These are phyloP conservation scores for Rhagoletis zephyria DNA, from an alignment of 1,140 invertebrate genomes.

Conservation along the genomic window DNA sequence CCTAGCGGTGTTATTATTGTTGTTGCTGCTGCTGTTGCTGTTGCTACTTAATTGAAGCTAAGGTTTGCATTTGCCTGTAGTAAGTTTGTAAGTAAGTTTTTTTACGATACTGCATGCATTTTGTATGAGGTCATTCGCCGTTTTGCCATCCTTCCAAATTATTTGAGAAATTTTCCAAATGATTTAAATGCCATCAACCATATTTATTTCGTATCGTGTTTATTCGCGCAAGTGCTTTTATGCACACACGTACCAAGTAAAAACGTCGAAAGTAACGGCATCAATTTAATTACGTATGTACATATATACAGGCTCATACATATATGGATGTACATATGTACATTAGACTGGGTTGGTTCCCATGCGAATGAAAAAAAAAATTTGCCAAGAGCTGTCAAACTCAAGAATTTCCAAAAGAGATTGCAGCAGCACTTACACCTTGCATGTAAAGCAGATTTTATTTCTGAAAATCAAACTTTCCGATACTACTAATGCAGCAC, in stretches of 20 bases:
- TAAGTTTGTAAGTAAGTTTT: background rate
- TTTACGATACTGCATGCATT: constrained; percentile 20
- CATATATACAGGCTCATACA: background rate
- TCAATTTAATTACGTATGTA: background rate
- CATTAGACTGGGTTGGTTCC: too few relatives aligned
- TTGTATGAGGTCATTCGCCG: constrained; percentile 49
- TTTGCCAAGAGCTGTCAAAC: too few relatives aligned
- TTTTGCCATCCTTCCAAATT: background rate
- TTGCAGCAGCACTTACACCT: too few relatives aligned
- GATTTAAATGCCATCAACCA: background rate
- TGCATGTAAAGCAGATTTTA: too few relatives aligned
- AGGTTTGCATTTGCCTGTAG: background rate
- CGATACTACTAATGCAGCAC: too few relatives aligned
- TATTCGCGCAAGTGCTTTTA: too few relatives aligned
- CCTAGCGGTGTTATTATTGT: constrained; percentile 15
- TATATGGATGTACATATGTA: background rate
- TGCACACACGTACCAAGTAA: too few relatives aligned
- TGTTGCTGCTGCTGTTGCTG: constrained; percentile 32
- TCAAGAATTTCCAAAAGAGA: too few relatives aligned
- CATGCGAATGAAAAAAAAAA: too few relatives aligned
- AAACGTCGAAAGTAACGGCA: too few relatives aligned
- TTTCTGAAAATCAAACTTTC: too few relatives aligned
- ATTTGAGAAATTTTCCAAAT: constrained; percentile 38
- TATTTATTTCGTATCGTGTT: background rate
- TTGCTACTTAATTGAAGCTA: background rate